phyloP scores from a whole-genome alignment of 2,888 invertebrate species.

The Metallyticus violacea region DNA sequence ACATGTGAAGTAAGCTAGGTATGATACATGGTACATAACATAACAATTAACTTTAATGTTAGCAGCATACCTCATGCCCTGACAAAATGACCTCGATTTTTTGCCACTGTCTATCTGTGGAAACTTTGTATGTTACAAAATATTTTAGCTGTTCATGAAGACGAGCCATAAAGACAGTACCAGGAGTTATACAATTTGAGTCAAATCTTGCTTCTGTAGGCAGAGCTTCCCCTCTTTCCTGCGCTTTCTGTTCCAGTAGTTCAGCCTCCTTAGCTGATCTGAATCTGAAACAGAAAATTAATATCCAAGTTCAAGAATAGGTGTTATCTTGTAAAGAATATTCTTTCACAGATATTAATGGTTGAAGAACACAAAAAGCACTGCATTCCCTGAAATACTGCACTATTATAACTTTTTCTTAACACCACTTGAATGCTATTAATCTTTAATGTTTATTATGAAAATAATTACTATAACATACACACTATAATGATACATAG shows the following conservation, averaged over 20 bases:
- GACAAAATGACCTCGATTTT: constrained; percentile 83
- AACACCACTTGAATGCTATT: no score
- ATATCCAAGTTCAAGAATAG: background rate
- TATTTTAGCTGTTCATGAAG: constrained; percentile 82
- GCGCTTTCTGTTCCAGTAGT: constrained; percentile 69
- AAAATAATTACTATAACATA: no score
- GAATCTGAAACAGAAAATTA: constrained; percentile 55
- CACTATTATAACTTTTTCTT: no score
- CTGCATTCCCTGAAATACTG: no score
- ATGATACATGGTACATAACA: no score
- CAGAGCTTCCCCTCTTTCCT: constrained; percentile 71
- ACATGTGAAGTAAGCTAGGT: no score
- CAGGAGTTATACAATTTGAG: constrained; percentile 97
- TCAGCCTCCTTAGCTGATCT: constrained; percentile 88
- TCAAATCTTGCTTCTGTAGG: constrained; percentile 85
- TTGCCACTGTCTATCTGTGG: constrained; percentile 84
- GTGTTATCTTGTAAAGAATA: no score
- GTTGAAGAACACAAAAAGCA: no score
- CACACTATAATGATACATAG: no score
- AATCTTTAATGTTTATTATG: no score
- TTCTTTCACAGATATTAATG: no score
- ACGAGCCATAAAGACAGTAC: constrained; percentile 89
- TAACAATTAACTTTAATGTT: no score
- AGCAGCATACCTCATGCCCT: constrained; percentile 76
- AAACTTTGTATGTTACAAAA: constrained; percentile 82